Percentiles rank a stretch among this genome's conserved stretches.
phyloP scores from a whole-genome alignment of 2,888 invertebrate genomes.

The Teleogryllus oceanicus region DNA sequence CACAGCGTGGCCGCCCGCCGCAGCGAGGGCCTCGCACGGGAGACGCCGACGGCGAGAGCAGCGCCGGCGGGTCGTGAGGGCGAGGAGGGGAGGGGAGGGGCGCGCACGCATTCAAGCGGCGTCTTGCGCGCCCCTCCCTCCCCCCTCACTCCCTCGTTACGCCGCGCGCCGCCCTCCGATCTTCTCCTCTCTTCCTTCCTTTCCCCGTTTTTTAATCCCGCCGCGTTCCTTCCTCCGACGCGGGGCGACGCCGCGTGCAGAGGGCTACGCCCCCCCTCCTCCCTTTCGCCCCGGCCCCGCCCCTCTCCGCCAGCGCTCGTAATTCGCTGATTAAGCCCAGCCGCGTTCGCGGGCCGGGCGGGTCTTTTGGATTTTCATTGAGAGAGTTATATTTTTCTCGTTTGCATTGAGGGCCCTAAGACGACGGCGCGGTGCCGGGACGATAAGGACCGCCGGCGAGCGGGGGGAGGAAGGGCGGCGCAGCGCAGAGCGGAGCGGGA shows the following conservation, averaged over 20 bases:
- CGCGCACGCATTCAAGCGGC: too few relatives aligned
- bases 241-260: background rate
- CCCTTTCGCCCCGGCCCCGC: background rate
- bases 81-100: too few relatives aligned
- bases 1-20: too few relatives aligned
- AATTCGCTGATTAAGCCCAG: background rate
- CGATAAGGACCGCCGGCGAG: background rate
- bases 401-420: constrained; percentile 8
- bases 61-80: too few relatives aligned
- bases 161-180: too few relatives aligned
- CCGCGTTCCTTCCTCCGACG: background rate
- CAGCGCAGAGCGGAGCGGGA: background rate
- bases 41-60: too few relatives aligned
- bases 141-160: too few relatives aligned
- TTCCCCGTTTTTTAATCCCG: background rate
- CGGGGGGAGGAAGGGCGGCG: background rate
- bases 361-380: background rate
- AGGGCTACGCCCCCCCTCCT: background rate
- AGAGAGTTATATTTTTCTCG: constrained; percentile 11
- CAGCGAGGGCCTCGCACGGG: too few relatives aligned
- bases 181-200: background rate
- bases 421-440: background rate
- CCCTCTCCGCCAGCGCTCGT: background rate
- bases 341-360: background rate
- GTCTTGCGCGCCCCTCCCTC: too few relatives aligned